These are phyloP conservation scores for Magallana angulata DNA, from an alignment of 1,140 invertebrate genomes.

Conservation along the genomic window DNA sequence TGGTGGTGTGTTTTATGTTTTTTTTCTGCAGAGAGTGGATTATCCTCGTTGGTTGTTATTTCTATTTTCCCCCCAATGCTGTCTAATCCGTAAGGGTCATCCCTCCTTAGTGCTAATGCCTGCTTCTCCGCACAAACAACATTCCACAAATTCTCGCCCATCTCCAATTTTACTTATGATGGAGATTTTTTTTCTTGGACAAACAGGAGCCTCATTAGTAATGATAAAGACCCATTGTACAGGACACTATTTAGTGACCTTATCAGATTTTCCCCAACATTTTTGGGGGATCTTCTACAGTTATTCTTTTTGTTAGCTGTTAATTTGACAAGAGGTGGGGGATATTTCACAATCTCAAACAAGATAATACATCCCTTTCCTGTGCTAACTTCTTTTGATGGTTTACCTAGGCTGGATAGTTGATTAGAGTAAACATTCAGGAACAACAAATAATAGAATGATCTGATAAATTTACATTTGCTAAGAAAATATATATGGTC, in stretches of 20 bases:
- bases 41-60: neutral
- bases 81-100: constrained; percentile 25
- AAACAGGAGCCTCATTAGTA: neutral
- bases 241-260: neutral
- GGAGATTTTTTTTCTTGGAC: neutral
- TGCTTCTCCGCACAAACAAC: constrained; percentile 20
- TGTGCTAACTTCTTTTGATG: neutral
- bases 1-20: too few relatives aligned
- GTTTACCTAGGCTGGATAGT: neutral
- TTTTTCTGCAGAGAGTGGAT: neutral
- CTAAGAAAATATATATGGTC: neutral
- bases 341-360: constrained; percentile 2
- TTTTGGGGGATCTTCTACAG: neutral
- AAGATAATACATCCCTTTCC: neutral
- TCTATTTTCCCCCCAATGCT: neutral
- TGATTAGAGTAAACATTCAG: neutral
- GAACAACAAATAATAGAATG: neutral
- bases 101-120: neutral
- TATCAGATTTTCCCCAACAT: neutral
- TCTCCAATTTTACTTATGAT: constrained; percentile 34
- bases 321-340: neutral
- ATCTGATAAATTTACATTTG: neutral
- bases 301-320: constrained; percentile 6
- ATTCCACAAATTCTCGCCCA: constrained; percentile 21
- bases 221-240: constrained; percentile 17